phyloP scores from a whole-genome alignment of 2,888 invertebrate genomes.

The Dicroscelio sp. region DNA sequence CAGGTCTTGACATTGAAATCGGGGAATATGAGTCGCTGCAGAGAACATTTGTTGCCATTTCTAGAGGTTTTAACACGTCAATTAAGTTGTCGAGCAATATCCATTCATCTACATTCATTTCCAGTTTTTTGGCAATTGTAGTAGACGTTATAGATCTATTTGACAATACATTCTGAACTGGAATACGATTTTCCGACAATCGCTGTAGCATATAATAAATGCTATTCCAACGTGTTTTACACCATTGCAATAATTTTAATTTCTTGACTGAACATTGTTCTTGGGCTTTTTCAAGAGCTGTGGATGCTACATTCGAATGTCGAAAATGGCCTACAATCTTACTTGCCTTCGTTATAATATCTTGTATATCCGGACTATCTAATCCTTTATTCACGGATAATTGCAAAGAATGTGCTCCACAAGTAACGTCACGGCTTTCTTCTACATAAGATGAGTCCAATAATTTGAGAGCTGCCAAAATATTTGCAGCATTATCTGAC shows the following conservation, averaged over 20 bases:
- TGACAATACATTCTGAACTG: background rate
- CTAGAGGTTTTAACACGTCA: background rate
- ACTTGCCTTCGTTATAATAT: background rate
- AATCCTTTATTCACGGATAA: background rate
- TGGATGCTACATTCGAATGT: background rate
- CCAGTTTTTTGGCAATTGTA: background rate
- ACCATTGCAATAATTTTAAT: background rate
- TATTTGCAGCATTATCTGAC: background rate
- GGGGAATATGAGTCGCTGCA: background rate
- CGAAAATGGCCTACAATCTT: slow-evolving; percentile 4
- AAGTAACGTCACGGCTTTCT: background rate
- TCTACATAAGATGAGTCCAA: background rate
- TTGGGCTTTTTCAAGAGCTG: background rate
- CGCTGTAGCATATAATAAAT: slow-evolving; percentile 1
- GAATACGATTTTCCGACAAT: background rate
- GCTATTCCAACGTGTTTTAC: background rate
- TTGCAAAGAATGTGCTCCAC: background rate
- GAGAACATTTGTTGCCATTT: background rate
- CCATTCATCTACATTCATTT: background rate
- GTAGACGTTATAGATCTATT: background rate
- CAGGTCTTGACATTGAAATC: background rate
- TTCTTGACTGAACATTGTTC: background rate
- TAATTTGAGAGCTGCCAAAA: background rate
- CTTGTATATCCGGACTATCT: background rate
- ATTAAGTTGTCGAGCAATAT: background rate